Percentiles rank a stretch among this genome's conserved stretches.
These are phyloP conservation scores for Neosilurus mollespiculum DNA, from an alignment of 2,797 vertebrate species.

Conservation along the genomic window DNA sequence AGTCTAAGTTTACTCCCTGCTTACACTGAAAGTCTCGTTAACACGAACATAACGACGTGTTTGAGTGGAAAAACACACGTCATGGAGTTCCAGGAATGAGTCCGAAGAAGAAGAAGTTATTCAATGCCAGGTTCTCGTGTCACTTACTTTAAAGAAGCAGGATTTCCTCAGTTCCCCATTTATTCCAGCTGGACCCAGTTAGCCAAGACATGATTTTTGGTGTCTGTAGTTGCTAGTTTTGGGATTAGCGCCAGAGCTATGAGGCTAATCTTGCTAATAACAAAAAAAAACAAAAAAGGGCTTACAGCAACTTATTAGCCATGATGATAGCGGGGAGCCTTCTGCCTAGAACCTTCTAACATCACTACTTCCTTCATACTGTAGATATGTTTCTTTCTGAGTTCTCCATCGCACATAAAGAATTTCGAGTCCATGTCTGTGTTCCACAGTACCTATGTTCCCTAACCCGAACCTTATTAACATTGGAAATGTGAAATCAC, in stretches of 20 bases:
- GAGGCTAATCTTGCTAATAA: no score
- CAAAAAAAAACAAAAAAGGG: no score
- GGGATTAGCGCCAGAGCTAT: neutral
- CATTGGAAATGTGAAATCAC: no score
- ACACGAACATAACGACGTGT: neutral
- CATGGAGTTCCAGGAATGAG: neutral
- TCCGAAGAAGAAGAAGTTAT: neutral
- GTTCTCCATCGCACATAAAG: no score
- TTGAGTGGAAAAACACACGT: neutral
- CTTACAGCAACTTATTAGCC: no score
- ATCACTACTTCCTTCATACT: no score
- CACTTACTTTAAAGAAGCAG: conserved; percentile 8
- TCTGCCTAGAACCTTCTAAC: no score
- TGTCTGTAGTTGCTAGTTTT: neutral
- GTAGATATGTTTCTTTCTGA: no score
- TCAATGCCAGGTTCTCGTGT: conserved; percentile 6
- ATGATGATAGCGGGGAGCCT: no score
- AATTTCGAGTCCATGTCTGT: no score
- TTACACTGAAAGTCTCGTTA: neutral
- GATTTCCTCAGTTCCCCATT: neutral
- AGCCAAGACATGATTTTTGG: conserved; percentile 1
- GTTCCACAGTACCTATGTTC: no score
- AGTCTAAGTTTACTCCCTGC: neutral
- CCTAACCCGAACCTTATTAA: no score
- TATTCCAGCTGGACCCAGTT: conserved; percentile 22